phyloP scores from a whole-genome alignment of 2,113 vertebrate genomes.

The Motacilla alba region DNA sequence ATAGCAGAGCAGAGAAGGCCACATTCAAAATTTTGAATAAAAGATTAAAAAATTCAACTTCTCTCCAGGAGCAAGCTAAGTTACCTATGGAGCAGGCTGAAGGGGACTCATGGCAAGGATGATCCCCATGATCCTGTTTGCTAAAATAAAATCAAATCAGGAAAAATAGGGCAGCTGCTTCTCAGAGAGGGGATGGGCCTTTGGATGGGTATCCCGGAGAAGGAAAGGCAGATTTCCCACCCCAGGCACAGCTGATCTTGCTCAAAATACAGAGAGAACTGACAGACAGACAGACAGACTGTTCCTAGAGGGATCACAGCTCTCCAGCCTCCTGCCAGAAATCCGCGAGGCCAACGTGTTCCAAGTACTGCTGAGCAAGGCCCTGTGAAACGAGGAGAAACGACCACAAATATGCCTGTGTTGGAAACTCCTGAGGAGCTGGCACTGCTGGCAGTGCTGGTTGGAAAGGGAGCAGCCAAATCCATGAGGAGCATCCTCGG shows the following conservation, averaged over 20 bases:
- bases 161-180: neutral
- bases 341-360: neutral
- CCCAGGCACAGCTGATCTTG: neutral
- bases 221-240: neutral
- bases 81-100: neutral
- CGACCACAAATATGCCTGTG: constrained; percentile 7
- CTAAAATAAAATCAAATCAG: neutral
- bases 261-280: neutral
- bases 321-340: neutral
- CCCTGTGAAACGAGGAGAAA: neutral
- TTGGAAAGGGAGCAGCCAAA: neutral
- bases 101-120: neutral
- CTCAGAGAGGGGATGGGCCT: neutral
- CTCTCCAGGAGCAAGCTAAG: neutral
- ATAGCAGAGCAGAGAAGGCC: neutral
- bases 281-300: neutral
- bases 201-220: neutral
- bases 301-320: neutral
- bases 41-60: neutral
- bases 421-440: neutral
- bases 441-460: neutral
- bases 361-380: neutral
- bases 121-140: rapidly evolving
- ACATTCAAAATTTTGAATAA: neutral
- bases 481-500: neutral